Base-by-base conservation (phyloP, 2,113 vertebrate genomes). In the Rafetus swinhoei region DNA sequence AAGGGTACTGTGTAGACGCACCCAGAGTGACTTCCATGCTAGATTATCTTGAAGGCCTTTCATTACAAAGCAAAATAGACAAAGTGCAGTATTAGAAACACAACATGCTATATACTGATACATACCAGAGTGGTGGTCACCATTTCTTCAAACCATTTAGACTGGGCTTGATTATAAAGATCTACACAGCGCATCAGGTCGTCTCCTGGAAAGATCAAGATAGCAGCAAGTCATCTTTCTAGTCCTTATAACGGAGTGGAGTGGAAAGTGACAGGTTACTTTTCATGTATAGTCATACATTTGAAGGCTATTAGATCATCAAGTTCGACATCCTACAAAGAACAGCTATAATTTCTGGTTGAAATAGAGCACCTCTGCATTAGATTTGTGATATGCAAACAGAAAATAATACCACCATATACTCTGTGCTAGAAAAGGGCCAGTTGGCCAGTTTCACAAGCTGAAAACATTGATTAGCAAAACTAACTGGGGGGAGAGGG, bases 121-220 rank as follows among this genome's bases (percentile, higher is more conserved):
- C 98, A 89, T 98, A 99, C 99, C 98, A 99, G 95, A 14, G 99
- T 99, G 32, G 99, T 99, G 21, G 99, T 99, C 90, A 99, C 99
- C 98, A 99, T 99, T 97, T 99, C 99, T 96, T 99, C 99, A 96
- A 99, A 99, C 99, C 99, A 99, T 87, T 99, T 99, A 91, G 99
- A 99, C 96, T 99, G 99, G 53, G 98, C 98, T 98, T 99, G 99
- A 92, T 99, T 99, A 95, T 99, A 99, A 74, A 99, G 99, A 96
- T 99, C 99, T 35, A 99, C 99, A 3, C 99, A 99, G 91, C 99
- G 99, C 99, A 99, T 99, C 92, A 99, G 98, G 56, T 99, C 99
- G 55, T 99, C 99, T 62, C 99, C 99, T 99, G 96, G 4, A 92
- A 91, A 79, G n/a, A 77, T 9, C 65, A 79, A 12, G 16, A 59